Evolutionary conservation across 2,113 vertebrate species (phyloP).

Genomic region (Paedocypris sp.): DNA sequence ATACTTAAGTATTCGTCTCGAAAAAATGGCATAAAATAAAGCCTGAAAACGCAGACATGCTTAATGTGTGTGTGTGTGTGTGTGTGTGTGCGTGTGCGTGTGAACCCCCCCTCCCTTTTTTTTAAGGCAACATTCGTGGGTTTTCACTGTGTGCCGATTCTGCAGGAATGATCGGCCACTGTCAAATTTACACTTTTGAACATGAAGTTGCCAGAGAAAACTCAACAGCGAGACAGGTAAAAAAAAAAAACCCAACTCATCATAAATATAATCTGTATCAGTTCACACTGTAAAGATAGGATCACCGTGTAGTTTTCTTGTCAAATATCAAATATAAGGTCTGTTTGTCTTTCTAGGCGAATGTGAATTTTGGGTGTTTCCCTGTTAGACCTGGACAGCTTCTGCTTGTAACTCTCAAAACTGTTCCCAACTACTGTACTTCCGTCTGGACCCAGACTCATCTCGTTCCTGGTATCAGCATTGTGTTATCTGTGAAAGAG

Average conservation of each 20-base stretch:
- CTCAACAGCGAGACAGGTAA: conserved; percentile 44
- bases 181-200: conserved; percentile 52
- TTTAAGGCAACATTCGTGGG: conserved; percentile 64
- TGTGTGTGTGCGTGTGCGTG: no score
- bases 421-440: conserved; percentile 69
- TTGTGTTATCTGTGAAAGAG: no score
- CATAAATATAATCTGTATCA: no score
- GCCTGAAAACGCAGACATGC: no score
- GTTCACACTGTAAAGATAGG: no score
- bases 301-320: not conserved
- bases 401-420: conserved; percentile 64
- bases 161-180: conserved; percentile 56
- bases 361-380: conserved; percentile 66
- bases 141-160: conserved; percentile 63
- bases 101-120: no score
- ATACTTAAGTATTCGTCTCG: not conserved
- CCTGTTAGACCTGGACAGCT: conserved; percentile 59
- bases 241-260: not conserved
- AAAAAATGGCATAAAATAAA: no score
- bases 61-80: no score
- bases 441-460: conserved; percentile 55
- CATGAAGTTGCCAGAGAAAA: conserved; percentile 32
- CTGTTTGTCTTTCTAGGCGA: conserved; percentile 54
- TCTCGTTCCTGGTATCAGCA: conserved; percentile 63
- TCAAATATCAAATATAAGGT: not conserved